Percentiles rank a stretch among this genome's conserved stretches.
phyloP scores from a whole-genome alignment of 1,140 invertebrate species.

The Aleiodes sp. region DNA sequence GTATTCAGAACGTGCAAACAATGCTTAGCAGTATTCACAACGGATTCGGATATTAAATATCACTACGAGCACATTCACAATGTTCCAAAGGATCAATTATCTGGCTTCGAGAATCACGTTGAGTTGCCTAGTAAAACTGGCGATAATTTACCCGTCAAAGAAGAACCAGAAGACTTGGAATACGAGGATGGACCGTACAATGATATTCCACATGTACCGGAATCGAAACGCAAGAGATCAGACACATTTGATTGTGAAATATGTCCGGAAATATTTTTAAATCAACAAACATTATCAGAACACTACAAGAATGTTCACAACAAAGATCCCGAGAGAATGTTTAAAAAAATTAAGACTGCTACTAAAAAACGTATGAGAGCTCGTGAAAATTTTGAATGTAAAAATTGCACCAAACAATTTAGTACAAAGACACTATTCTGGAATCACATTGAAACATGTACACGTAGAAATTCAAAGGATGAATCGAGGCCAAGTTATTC shows the following conservation, averaged over 20 bases:
- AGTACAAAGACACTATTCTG: conserved; percentile 57
- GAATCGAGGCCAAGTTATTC: conserved; percentile 31
- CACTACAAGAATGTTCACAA: conserved; percentile 61
- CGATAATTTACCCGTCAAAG: conserved; percentile 48
- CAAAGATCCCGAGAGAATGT: conserved; percentile 53
- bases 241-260: conserved; percentile 62
- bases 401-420: conserved; percentile 60
- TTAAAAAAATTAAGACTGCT: conserved; percentile 51
- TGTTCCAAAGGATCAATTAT: conserved; percentile 59
- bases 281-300: conserved; percentile 51
- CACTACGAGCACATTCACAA: conserved; percentile 65
- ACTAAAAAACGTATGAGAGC: conserved; percentile 41
- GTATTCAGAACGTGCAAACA: conserved; percentile 71
- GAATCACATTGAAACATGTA: conserved; percentile 57
- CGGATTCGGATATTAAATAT: conserved; percentile 63
- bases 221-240: conserved; percentile 42
- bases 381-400: conserved; percentile 57
- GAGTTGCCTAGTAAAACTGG: conserved; percentile 44
- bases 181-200: conserved; percentile 18
- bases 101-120: conserved; percentile 55
- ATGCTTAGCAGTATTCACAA: conserved; percentile 69
- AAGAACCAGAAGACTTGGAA: conserved; percentile 61
- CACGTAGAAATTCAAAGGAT: conserved; percentile 36
- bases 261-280: conserved; percentile 62
- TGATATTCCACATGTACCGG: conserved; percentile 16